Evolutionary conservation across 2,888 invertebrate species (phyloP).

Genomic region (Chrysolina americana): DNA sequence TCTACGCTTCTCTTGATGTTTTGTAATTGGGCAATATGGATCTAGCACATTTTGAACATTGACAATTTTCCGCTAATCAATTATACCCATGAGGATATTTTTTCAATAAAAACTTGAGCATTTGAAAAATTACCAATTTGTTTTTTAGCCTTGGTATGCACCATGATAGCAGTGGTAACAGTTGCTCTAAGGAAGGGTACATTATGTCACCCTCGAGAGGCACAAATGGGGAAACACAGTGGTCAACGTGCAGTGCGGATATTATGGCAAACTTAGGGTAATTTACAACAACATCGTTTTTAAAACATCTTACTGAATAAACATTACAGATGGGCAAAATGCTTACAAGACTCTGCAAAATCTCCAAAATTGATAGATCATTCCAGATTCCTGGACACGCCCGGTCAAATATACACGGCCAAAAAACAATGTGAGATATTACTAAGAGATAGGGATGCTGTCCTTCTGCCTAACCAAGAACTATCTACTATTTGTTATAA

Average conservation of each 20-base stretch:
- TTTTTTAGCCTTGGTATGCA: conserved; percentile 82
- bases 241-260: conserved; percentile 83
- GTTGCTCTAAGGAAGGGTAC: conserved; percentile 82
- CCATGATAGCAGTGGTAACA: conserved; percentile 82
- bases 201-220: conserved; percentile 89
- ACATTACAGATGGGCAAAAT: conserved; percentile 74
- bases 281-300: conserved; percentile 21
- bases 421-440: conserved; percentile 84
- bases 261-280: conserved; percentile 76
- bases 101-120: no score
- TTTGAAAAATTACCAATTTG: conserved; percentile 23
- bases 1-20: no score
- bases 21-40: no score
- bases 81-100: no score
- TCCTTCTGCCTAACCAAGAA: conserved; percentile 68
- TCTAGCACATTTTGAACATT: no score
- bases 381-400: conserved; percentile 75
- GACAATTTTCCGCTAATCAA: no score
- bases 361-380: conserved; percentile 74
- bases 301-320: conserved; percentile 1
- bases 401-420: conserved; percentile 80
- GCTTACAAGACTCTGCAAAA: conserved; percentile 75
- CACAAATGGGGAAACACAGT: conserved; percentile 82
- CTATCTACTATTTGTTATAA: conserved; percentile 75
- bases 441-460: conserved; percentile 79